These are phyloP conservation scores for Synergus japonicus DNA, from an alignment of 2,888 invertebrate species.

Conservation along the genomic window DNA sequence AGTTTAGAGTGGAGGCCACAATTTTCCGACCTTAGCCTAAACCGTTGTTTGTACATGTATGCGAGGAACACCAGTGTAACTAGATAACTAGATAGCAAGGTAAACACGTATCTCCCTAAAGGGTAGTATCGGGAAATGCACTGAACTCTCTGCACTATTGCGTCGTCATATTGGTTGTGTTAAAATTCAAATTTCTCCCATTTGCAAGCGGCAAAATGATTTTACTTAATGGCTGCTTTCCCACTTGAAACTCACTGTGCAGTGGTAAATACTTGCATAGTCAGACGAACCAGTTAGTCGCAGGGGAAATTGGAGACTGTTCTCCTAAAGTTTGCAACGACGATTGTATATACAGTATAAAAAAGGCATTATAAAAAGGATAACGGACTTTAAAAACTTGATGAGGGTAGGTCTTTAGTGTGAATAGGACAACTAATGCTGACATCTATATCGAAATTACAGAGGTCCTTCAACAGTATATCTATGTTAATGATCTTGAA, in stretches of 20 bases:
- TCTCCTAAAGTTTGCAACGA: background rate
- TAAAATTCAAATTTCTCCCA: constrained; percentile 30
- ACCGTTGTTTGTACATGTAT: constrained; percentile 13
- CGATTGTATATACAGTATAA: background rate
- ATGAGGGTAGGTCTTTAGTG: background rate
- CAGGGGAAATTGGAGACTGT: background rate
- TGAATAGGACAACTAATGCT: background rate
- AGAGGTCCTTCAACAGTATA: background rate
- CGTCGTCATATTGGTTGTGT: constrained; percentile 14
- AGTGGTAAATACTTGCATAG: constrained; percentile 18
- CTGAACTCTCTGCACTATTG: constrained; percentile 20
- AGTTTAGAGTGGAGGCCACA: background rate
- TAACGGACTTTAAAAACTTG: background rate
- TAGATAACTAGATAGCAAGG: constrained; percentile 24
- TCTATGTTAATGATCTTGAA: constrained; percentile 39
- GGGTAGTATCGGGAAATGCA: constrained; percentile 32
- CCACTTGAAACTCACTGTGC: background rate
- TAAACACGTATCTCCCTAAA: constrained; percentile 14
- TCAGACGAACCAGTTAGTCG: background rate
- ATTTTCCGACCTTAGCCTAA: background rate
- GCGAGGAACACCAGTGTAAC: background rate
- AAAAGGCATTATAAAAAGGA: too few species aligned
- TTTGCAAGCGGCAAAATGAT: constrained; percentile 17
- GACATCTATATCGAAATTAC: background rate
- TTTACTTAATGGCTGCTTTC: constrained; percentile 21